Conservation (phyloP, 1,140 invertebrate genomes). For the Plutomurus gul region DNA sequence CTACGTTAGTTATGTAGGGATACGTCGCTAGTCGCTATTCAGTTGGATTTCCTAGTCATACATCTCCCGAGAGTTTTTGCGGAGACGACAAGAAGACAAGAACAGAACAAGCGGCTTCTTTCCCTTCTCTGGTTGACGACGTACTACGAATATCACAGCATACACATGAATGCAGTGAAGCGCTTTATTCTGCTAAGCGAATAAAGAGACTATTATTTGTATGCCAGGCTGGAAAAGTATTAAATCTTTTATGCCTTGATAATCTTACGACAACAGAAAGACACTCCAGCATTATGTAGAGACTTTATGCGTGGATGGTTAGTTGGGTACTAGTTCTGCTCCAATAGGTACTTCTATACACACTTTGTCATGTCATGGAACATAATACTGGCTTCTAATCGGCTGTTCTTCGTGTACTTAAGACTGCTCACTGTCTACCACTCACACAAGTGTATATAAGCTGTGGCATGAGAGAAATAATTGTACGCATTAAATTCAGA, state of each 20-base stretch:
- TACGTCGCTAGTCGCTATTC: not conserved
- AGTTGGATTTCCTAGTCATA: not conserved
- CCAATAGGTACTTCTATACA: no score
- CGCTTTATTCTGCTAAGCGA: not conserved
- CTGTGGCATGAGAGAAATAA: no score
- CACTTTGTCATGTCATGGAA: no score
- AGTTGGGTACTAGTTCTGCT: no score
- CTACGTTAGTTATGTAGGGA: not conserved
- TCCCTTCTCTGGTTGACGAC: not conserved
- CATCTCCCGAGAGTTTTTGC: constrained; percentile 14
- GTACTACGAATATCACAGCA: no score
- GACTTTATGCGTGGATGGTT: no score
- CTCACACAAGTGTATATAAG: no score
- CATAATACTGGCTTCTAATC: no score
- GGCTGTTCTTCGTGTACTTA: no score
- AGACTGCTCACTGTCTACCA: no score
- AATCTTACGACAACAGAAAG: not conserved
- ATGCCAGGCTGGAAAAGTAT: not conserved
- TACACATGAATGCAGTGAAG: no score
- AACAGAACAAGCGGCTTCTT: constrained; percentile 5
- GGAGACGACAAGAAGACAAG: constrained; percentile 10
- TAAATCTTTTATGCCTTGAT: constrained; percentile 28
- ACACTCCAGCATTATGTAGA: no score
- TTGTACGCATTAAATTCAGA: not conserved
- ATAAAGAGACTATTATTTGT: not conserved